Conservation (phyloP, 2,797 vertebrate species). For the Trichosurus vulpecula region DNA sequence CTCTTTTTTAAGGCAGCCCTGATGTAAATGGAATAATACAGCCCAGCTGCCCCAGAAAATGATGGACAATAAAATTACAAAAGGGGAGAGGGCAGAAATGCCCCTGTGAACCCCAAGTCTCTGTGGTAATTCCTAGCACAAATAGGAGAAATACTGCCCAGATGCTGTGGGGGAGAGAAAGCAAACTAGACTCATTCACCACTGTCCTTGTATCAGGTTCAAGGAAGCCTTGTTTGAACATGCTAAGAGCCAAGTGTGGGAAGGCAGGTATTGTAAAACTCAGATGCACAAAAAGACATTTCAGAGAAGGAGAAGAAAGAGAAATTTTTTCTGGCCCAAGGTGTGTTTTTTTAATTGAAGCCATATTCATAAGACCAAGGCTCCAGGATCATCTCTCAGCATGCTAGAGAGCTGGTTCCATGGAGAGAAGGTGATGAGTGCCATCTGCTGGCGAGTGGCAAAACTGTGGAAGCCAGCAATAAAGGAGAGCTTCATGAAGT, state of each 20-base stretch:
- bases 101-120: not conserved
- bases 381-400: not conserved
- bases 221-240: no score
- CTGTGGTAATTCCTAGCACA: no score
- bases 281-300: no score
- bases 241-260: not conserved
- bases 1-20: not conserved
- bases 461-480: not conserved
- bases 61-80: not conserved
- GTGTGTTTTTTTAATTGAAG: not conserved
- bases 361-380: not conserved
- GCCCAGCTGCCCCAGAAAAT: no score
- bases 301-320: no score
- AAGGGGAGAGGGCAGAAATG: not conserved
- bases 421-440: not conserved
- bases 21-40: no score
- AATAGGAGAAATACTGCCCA: not conserved
- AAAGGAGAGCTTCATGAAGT: not conserved
- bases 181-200: not conserved
- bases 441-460: not conserved
- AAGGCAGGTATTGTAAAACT: not conserved
- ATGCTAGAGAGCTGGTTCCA: not conserved
- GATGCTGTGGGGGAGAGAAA: not conserved
- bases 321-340: not conserved
- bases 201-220: no score